These are phyloP conservation scores for Addax nasomaculatus DNA, from an alignment of 2,113 vertebrate species.

Conservation along the genomic window DNA sequence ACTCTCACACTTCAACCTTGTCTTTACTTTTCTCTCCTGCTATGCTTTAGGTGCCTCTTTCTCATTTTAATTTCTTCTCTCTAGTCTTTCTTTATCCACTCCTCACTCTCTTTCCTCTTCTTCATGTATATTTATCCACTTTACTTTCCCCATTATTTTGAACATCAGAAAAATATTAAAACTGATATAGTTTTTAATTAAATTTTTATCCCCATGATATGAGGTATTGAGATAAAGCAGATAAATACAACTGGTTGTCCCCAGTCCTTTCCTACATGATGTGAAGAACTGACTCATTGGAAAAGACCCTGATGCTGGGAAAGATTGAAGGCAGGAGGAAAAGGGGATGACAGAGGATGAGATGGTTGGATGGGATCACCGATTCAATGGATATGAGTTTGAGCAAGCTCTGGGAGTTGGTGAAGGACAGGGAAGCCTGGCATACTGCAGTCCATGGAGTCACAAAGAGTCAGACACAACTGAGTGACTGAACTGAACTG, in stretches of 20 bases:
- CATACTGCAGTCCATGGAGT: neutral
- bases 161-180: neutral
- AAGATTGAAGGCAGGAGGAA: neutral
- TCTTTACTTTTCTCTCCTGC: neutral
- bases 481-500: neutral
- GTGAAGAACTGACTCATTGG: neutral
- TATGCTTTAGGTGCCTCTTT: neutral
- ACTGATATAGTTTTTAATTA: neutral
- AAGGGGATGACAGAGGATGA: neutral
- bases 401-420: neutral
- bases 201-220: neutral
- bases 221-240: neutral
- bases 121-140: neutral
- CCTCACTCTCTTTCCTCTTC: neutral
- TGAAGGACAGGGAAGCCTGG: neutral
- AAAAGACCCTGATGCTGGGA: neutral
- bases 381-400: neutral
- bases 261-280: neutral
- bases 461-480: neutral
- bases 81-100: neutral
- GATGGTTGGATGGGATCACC: neutral
- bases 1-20: neutral
- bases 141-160: conserved; percentile 5
- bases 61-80: neutral
- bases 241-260: neutral